phyloP scores from a whole-genome alignment of 2,797 vertebrate species.

The Phrynocephalus vlangalii region DNA sequence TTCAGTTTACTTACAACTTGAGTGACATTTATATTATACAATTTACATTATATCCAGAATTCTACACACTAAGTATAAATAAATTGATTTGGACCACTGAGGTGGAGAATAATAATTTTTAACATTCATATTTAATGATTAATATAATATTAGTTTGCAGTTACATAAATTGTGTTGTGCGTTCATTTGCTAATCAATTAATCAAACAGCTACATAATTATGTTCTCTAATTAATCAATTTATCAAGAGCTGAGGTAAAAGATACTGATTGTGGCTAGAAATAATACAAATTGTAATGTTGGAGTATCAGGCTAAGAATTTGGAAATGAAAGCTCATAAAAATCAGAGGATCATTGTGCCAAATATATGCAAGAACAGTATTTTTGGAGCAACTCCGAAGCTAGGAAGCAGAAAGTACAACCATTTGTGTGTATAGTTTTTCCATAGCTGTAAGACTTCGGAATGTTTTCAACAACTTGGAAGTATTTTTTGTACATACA shows the following conservation, averaged over 20 bases:
- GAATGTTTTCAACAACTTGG: no score
- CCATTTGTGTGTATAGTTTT: no score
- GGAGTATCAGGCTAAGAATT: slow-evolving; percentile 39
- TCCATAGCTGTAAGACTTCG: no score
- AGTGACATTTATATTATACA: not conserved
- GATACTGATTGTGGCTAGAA: slow-evolving; percentile 47
- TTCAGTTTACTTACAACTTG: not conserved
- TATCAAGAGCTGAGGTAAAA: slow-evolving; percentile 56
- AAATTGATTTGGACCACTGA: slow-evolving; percentile 25
- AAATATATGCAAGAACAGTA: not conserved
- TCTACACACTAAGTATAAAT: slow-evolving; percentile 12
- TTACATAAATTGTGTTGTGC: slow-evolving; percentile 28
- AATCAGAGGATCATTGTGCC: not conserved
- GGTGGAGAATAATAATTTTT: not conserved
- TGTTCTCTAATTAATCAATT: slow-evolving; percentile 63
- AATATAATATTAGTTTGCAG: slow-evolving; percentile 34
- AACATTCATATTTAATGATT: slow-evolving; percentile 29
- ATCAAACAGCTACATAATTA: slow-evolving; percentile 59
- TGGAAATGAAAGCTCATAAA: slow-evolving; percentile 23
- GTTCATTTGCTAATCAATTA: slow-evolving; percentile 56
- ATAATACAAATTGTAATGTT: slow-evolving; percentile 47
- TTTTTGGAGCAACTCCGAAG: not conserved
- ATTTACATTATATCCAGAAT: not conserved
- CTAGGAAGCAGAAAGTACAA: not conserved
- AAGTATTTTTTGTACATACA: no score